Percentiles rank a stretch among this genome's conserved stretches.
Evolutionary conservation across 1,140 invertebrate species (phyloP).

Genomic region (Arion vulgaris): DNA sequence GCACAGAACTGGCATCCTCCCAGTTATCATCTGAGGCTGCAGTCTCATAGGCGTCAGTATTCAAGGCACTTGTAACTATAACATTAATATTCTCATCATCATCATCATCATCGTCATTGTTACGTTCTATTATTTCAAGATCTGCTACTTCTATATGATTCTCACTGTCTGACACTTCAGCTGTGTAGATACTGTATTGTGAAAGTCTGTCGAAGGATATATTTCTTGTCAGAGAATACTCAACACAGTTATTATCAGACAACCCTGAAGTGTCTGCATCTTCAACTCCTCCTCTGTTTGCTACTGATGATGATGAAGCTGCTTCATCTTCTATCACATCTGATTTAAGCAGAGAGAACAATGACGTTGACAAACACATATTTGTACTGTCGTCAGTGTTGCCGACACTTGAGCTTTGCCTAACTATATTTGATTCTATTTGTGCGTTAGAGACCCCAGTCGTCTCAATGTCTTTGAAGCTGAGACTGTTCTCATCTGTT

Average conservation of each 20-base stretch:
- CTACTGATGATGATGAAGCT: neutral
- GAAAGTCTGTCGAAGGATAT: neutral
- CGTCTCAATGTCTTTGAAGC: neutral
- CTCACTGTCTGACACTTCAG: neutral
- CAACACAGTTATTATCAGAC: neutral
- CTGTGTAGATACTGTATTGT: neutral
- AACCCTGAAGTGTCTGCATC: neutral
- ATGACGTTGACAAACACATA: neutral
- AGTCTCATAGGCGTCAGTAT: constrained; percentile 23
- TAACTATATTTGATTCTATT: neutral
- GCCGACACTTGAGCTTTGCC: too few species aligned
- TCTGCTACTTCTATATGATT: neutral
- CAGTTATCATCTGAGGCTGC: constrained; percentile 17
- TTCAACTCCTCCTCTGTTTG: neutral
- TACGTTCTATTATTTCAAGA: neutral
- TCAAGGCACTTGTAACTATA: constrained; percentile 26
- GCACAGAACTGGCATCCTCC: constrained; percentile 26
- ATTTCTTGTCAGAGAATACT: constrained; percentile 6
- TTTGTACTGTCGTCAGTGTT: neutral
- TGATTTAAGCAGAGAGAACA: too few species aligned
- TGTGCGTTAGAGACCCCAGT: neutral
- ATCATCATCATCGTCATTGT: neutral
- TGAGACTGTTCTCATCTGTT: neutral
- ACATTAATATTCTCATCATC: neutral
- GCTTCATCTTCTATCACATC: too few species aligned